These are phyloP conservation scores for Stigmatopora argus DNA, from an alignment of 2,113 vertebrate species.

Conservation along the genomic window DNA sequence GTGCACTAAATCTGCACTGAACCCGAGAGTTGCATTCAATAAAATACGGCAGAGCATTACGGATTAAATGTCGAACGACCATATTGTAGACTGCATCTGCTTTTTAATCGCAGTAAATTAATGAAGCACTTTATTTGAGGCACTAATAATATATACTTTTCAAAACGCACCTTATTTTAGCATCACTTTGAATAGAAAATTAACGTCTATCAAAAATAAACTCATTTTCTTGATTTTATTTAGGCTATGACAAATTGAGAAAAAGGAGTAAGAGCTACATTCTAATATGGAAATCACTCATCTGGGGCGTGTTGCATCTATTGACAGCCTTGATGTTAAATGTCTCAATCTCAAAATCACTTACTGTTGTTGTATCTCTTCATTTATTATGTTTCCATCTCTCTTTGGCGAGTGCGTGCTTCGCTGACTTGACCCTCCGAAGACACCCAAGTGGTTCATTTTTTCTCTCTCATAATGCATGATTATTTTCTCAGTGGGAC, in stretches of 20 bases:
- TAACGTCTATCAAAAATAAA: not conserved
- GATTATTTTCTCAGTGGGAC: conserved; percentile 75
- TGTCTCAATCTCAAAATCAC: conserved; percentile 54
- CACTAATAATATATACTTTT: conserved; percentile 6
- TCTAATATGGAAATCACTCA: conserved; percentile 64
- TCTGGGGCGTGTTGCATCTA: conserved; percentile 66
- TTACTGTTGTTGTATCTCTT: conserved; percentile 67
- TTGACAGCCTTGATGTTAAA: conserved; percentile 73
- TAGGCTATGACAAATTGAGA: conserved; percentile 20
- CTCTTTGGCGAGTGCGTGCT: not conserved
- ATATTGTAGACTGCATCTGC: conserved; percentile 53
- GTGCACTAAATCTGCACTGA: conserved; percentile 38
- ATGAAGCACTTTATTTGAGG: conserved; percentile 16
- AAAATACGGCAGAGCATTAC: conserved; percentile 53
- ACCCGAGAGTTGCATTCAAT: conserved; percentile 33
- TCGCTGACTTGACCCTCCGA: conserved; percentile 57
- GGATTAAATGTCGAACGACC: conserved; percentile 50
- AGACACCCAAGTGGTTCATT: conserved; percentile 67
- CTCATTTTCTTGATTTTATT: not conserved
- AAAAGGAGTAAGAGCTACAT: conserved; percentile 40
- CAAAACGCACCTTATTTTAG: not conserved
- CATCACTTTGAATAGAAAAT: not conserved
- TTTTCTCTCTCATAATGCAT: conserved; percentile 65
- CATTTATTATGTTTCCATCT: conserved; percentile 55
- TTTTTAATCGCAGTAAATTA: conserved; percentile 51